phyloP scores from a whole-genome alignment of 2,113 vertebrate genomes.

The Leucosticte australis region DNA sequence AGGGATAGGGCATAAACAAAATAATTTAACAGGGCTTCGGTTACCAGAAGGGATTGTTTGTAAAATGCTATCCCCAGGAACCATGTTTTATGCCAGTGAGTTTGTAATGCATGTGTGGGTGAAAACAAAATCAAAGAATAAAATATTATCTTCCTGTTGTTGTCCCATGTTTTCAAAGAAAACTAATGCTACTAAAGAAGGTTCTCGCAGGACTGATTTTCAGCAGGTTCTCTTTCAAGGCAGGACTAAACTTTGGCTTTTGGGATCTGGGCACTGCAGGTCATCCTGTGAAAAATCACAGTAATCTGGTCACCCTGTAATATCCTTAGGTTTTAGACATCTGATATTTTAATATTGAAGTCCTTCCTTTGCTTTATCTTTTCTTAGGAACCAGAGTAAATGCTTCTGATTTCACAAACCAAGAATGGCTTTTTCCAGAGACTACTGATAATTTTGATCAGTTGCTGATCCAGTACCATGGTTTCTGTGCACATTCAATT shows the following conservation, averaged over 20 bases:
- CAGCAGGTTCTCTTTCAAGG: neutral
- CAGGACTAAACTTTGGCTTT: neutral
- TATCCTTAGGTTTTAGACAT: neutral
- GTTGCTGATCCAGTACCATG: conserved; percentile 83
- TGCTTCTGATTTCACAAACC: conserved; percentile 66
- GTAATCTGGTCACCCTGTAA: neutral
- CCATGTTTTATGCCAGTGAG: neutral
- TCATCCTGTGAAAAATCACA: neutral
- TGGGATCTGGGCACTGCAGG: neutral
- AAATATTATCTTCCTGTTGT: neutral
- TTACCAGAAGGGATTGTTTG: neutral
- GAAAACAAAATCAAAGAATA: neutral
- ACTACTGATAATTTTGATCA: conserved; percentile 71
- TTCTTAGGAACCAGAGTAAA: conserved; percentile 77
- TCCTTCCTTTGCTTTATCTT: neutral
- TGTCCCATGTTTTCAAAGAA: neutral
- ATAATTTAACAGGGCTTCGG: neutral
- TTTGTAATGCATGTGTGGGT: neutral
- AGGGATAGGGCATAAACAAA: neutral
- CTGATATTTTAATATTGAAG: neutral
- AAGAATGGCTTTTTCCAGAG: conserved; percentile 89
- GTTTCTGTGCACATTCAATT: conserved; percentile 84
- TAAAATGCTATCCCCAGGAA: neutral
- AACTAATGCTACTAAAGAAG: neutral
- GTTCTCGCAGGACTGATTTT: neutral